Conservation (phyloP, 2,888 invertebrate species). For the Euplagia quadripunctaria region DNA sequence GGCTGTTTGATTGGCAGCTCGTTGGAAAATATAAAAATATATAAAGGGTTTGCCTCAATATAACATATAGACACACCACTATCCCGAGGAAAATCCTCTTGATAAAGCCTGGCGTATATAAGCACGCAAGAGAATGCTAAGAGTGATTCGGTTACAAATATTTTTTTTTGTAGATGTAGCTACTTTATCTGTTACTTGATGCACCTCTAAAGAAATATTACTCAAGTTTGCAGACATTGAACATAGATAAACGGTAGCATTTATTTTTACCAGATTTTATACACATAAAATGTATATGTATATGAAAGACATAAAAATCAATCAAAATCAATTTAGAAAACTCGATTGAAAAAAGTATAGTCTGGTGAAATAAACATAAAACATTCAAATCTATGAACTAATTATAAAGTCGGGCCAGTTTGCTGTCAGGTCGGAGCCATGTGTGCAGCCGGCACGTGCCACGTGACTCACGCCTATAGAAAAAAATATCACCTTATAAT, state of each 20-base stretch:
- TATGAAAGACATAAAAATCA: conserved; percentile 1
- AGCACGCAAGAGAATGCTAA: no score
- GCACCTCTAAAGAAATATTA: not conserved
- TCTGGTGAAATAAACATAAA: conserved; percentile 19
- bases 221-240: not conserved
- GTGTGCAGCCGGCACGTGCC: conserved; percentile 58
- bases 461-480: conserved; percentile 56
- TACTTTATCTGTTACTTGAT: no score
- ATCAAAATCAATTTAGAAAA: conserved; percentile 20
- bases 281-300: not conserved
- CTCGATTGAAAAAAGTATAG: conserved; percentile 9
- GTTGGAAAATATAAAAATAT: no score
- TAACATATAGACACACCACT: no score
- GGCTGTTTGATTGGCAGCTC: no score
- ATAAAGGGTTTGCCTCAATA: no score
- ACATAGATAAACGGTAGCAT: not conserved
- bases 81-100: no score
- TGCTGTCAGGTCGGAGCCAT: conserved; percentile 48
- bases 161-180: no score
- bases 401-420: conserved; percentile 25
- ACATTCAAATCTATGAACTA: conserved; percentile 20
- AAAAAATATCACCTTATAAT: conserved; percentile 44
- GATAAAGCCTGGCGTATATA: no score
- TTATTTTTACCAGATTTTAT: not conserved
- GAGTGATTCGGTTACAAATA: no score